Conservation (phyloP, 1,140 invertebrate species). For the Pollicipes pollicipes region DNA sequence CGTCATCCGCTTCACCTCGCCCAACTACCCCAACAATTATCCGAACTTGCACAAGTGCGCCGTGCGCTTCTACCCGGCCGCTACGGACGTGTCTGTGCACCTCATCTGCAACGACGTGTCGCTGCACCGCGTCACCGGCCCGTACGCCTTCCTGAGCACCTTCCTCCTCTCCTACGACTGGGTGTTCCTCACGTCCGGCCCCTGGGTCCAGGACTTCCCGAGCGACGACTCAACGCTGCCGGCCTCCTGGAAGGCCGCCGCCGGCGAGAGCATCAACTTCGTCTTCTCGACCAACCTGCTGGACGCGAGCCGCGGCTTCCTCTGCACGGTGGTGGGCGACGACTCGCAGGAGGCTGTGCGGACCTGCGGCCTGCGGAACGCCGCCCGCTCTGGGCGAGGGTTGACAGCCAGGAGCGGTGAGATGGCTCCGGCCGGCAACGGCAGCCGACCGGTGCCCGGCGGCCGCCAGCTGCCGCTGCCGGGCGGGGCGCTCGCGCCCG, state of each 20-base stretch:
- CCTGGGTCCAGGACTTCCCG: not conserved
- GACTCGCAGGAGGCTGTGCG: not conserved
- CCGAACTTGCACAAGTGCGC: not conserved
- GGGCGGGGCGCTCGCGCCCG: not conserved
- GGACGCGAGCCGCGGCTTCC: not conserved
- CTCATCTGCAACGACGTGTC: slow-evolving; percentile 4
- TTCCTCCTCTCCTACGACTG: not conserved
- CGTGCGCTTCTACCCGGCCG: not conserved
- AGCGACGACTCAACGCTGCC: not conserved
- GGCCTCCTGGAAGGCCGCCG: not conserved
- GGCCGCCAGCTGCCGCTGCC: too few species aligned
- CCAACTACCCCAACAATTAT: not conserved
- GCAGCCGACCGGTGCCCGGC: not conserved
- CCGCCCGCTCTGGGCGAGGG: not conserved
- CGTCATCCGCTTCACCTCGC: not conserved
- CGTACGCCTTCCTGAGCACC: not conserved
- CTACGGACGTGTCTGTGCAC: not conserved
- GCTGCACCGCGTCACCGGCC: not conserved
- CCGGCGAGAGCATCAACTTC: not conserved
- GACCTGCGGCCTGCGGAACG: not conserved
- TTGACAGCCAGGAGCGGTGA: too few species aligned
- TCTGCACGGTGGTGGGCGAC: not conserved
- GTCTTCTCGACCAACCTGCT: not conserved
- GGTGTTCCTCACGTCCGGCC: not conserved
- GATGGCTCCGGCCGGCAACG: too few species aligned